A percentile compares a stretch with the other conserved stretches of the same genome.
These are phyloP conservation scores for Mesodorylaimus sp. DNA, from an alignment of 2,888 invertebrate species.

Conservation along the genomic window DNA sequence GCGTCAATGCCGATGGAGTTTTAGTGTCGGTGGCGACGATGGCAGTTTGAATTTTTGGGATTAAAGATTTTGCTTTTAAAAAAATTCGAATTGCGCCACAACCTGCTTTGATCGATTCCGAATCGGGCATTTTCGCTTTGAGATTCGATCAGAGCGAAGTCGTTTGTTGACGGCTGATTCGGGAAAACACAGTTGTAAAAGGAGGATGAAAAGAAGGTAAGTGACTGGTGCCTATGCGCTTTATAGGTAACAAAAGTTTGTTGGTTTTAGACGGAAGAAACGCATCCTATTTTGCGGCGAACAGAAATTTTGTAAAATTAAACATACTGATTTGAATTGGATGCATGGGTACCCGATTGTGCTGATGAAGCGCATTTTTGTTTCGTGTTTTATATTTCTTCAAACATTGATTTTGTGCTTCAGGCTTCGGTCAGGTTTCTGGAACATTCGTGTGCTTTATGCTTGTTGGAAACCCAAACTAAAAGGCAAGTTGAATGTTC, in stretches of 20 bases:
- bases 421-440: too few relatives aligned
- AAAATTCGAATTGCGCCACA: constrained; percentile 64
- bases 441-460: too few relatives aligned
- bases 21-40: constrained; percentile 86
- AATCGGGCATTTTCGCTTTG: constrained; percentile 90
- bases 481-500: too few relatives aligned
- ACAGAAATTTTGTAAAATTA: constrained; percentile 83
- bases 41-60: constrained; percentile 95
- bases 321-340: constrained; percentile 47
- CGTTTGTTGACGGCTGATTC: constrained; percentile 89
- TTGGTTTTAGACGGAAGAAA: constrained; percentile 57
- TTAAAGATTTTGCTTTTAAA: constrained; percentile 97
- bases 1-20: constrained; percentile 80
- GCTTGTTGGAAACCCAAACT: too few relatives aligned
- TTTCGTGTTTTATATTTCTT: too few relatives aligned
- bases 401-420: not conserved
- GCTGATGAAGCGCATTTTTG: not conserved
- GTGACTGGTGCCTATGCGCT: constrained; percentile 15
- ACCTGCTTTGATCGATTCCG: constrained; percentile 97
- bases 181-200: constrained; percentile 98
- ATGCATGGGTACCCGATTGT: not conserved
- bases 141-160: constrained; percentile 78
- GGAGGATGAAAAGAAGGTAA: constrained; percentile 72
- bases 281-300: constrained; percentile 89
- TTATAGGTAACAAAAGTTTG: constrained; percentile 1